Evolutionary conservation across 2,888 invertebrate genomes (phyloP), one percentile per base, ranked within the genome.

Genomic region (Meiosimyza decipiens): DNA sequence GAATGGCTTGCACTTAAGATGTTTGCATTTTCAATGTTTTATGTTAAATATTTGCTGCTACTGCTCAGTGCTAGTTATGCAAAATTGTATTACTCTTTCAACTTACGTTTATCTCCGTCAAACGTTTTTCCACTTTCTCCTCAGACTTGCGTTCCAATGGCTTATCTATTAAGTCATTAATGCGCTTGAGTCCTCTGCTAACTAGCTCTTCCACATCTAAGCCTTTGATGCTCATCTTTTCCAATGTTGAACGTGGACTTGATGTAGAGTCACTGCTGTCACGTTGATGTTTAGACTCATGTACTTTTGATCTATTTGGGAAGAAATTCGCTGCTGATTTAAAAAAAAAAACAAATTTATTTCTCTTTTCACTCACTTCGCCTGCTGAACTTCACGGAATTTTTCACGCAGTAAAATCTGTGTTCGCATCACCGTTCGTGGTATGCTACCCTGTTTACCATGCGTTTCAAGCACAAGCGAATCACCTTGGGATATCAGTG

Each of bases 401-500:
- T 86, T 85, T 59, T 88, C 87, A 50, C 88, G 81, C 50, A 87
- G 75, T 52, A 83, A 81, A 13, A 84, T 85, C 78, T 87, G 88
- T 9, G 85, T 85, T 65, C 82, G 81, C 85, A 87, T 86, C 1
- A 87, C 86, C 9, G 84, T 76, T 9, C 86, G 84, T 1, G 87
- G 86, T 9, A 87, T 79, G 74, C 82, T 82, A 50, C 83, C 81
- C 71, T 85, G 83, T 73, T 83, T 87, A 51, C 87, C 87, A 84
- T 93, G 93, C n/a, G 90, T 90, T 55, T 89, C 90, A 84, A 93
- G 90, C 40, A 94, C 92, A 59, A 94, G 88, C 72, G 92, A 91
- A 85, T 94, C 94, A 0, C 94, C 94, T 82, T 91, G 91, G 18
- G 94, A 93, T 77, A 94, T 94, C 50, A 94, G 88, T 72, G 91